Evolutionary conservation across 2,888 invertebrate genomes (phyloP).

Genomic region (Nomada flava): DNA sequence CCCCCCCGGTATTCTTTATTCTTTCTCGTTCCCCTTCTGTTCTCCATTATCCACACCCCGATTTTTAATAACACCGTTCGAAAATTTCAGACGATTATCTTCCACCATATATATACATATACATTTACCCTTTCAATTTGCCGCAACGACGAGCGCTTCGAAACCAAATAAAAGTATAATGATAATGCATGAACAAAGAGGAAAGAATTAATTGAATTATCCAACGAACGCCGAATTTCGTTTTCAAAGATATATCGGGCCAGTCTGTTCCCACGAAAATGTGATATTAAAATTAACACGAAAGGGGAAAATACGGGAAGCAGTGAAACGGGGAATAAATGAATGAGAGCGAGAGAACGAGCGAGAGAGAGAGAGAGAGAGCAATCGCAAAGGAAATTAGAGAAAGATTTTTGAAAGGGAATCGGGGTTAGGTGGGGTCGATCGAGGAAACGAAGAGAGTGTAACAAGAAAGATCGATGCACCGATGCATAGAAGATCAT

Average conservation of each 20-base stretch:
- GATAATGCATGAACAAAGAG: neutral
- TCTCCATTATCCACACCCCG: too few species aligned
- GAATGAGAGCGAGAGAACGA: neutral
- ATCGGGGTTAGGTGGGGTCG: neutral
- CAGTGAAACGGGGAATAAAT: conserved; percentile 15
- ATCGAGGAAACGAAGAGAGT: neutral
- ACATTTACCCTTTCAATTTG: neutral
- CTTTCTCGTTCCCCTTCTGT: neutral
- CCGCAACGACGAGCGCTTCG: conserved; percentile 6
- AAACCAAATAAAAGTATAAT: neutral
- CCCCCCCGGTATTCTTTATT: too few species aligned
- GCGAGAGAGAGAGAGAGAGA: neutral
- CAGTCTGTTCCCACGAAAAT: conserved; percentile 73
- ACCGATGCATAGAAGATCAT: conserved; percentile 29
- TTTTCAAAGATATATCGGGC: conserved; percentile 68
- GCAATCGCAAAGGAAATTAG: conserved; percentile 33
- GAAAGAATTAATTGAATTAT: neutral
- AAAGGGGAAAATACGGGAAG: conserved; percentile 52
- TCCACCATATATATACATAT: neutral
- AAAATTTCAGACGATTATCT: neutral
- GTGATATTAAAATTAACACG: conserved; percentile 76
- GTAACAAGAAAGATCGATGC: conserved; percentile 40
- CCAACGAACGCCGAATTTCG: conserved; percentile 21
- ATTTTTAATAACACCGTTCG: neutral
- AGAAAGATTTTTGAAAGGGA: conserved; percentile 22